Base-by-base conservation (phyloP, 1,140 invertebrate species). In the Panagrolaimus sp. region DNA sequence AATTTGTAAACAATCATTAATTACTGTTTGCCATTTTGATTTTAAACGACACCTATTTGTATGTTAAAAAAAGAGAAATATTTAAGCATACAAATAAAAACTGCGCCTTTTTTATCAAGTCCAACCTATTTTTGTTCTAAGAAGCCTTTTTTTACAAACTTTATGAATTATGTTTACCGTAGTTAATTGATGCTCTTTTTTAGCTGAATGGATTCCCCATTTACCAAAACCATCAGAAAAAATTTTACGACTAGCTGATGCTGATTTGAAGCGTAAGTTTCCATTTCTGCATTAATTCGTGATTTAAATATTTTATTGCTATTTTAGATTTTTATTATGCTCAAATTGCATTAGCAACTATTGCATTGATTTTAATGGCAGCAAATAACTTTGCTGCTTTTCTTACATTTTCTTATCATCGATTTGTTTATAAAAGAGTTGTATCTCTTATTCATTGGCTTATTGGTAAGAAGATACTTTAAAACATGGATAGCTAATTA, bases 131-230 rank as follows among this genome's bases (percentile, higher is more conserved):
- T n/a, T n/a, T n/a, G n/a, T n/a, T n/a, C n/a, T n/a, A n/a, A n/a
- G n/a, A n/a, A 20, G 14, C 20, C 1, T 4, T 20, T 27, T 25
- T 57, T 57, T 27, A 57, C 48, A 57, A 57, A 57, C 20, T 57
- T 25, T 25, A 20, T 38, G 31, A 4, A 38, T 7, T 7, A 2
- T 38, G 2, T n/a, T 27, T 42, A 20, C 31, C 16, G 14, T 20
- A 66, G 8, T 11, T 23, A 16, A 31, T 9, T 8, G 16, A 64
- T 68, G 5, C n/a, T 20, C 14, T 69, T 23, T 72, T 79, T 63
- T 68, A 78, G 73, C 66, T 27, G 78, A 79, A 67, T 79, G 78
- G 78, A 78, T 80, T 68, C 74, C 78, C 11, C 78, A 79, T 63
- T 79, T 79, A 47, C 78, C 78, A 14, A 68, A 74, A 42, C 70